Percentiles rank a stretch among this genome's conserved stretches.
phyloP scores from a whole-genome alignment of 2,797 vertebrate genomes.

The Bufotes viridis region DNA sequence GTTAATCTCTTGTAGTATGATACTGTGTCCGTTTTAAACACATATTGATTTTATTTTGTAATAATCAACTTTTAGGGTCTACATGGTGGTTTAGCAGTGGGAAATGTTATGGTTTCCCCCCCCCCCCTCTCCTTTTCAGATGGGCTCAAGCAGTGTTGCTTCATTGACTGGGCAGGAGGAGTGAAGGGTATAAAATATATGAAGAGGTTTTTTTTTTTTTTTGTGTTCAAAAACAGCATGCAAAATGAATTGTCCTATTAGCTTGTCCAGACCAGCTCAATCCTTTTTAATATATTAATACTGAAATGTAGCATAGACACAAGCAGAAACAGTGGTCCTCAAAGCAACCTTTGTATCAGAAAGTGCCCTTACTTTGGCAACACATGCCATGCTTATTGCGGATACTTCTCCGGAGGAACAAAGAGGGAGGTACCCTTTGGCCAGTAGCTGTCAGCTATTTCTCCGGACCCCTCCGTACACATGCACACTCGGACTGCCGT shows the following conservation, averaged over 20 bases:
- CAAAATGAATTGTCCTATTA: not conserved
- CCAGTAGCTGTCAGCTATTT: too few relatives aligned
- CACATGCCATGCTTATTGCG: not conserved
- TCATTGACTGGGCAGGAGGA: not conserved
- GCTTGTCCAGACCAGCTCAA: not conserved
- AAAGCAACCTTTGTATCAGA: not conserved
- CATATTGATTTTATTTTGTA: not conserved
- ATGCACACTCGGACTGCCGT: too few relatives aligned
- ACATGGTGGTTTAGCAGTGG: not conserved
- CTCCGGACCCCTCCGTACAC: too few relatives aligned
- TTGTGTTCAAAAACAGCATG: not conserved
- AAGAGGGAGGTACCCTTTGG: too few relatives aligned
- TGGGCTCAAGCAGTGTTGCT: not conserved
- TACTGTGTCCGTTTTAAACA: not conserved
- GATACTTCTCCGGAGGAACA: too few relatives aligned
- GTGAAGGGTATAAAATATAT: conserved; percentile 2
- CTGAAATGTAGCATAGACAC: not conserved
- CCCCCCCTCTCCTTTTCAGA: not conserved
- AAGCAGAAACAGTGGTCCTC: not conserved
- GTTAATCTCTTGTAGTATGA: not conserved
- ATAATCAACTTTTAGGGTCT: not conserved
- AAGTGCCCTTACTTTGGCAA: not conserved
- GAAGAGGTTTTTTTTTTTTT: not conserved
- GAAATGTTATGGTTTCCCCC: not conserved
- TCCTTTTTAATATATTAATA: not conserved